Percentiles rank a stretch among this genome's conserved stretches.
phyloP scores from a whole-genome alignment of 1,140 invertebrate genomes.

The Dysdera silvatica region DNA sequence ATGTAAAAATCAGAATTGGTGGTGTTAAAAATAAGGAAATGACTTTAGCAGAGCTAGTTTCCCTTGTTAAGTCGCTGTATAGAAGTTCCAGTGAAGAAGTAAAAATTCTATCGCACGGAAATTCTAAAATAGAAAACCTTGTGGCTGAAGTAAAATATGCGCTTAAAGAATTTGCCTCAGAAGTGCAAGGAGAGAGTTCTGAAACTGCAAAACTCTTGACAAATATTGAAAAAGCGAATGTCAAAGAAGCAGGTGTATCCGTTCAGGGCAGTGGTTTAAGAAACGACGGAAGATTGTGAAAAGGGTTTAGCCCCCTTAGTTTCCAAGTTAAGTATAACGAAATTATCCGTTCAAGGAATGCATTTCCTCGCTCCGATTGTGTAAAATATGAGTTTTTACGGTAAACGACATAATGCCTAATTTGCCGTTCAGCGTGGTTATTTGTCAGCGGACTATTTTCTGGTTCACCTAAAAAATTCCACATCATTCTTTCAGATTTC shows the following conservation, averaged over 20 bases:
- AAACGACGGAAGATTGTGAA: background rate
- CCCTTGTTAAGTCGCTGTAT: no score
- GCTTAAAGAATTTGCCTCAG: background rate
- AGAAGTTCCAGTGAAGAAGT: no score
- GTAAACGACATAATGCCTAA: slow-evolving; percentile 3
- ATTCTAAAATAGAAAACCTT: no score
- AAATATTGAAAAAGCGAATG: background rate
- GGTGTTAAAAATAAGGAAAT: no score
- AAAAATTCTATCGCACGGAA: no score
- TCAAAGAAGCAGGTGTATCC: background rate
- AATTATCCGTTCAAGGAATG: slow-evolving; percentile 3
- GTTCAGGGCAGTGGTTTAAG: background rate
- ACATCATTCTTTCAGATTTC: slow-evolving; percentile 10
- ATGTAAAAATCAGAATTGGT: no score
- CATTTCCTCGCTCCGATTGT: background rate
- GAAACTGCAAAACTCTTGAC: slow-evolving; percentile 1
- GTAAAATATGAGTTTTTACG: slow-evolving; percentile 12
- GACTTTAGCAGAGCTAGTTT: no score
- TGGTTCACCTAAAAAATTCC: slow-evolving; percentile 14
- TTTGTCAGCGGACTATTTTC: slow-evolving; percentile 20
- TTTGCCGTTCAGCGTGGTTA: slow-evolving; percentile 8
- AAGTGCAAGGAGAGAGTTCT: slow-evolving; percentile 3
- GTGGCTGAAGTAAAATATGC: no score
- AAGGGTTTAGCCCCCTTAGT: background rate
- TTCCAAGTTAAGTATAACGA: background rate